Conservation (phyloP, 2,113 vertebrate genomes). For the Sterrhoptilus dennistouni region DNA sequence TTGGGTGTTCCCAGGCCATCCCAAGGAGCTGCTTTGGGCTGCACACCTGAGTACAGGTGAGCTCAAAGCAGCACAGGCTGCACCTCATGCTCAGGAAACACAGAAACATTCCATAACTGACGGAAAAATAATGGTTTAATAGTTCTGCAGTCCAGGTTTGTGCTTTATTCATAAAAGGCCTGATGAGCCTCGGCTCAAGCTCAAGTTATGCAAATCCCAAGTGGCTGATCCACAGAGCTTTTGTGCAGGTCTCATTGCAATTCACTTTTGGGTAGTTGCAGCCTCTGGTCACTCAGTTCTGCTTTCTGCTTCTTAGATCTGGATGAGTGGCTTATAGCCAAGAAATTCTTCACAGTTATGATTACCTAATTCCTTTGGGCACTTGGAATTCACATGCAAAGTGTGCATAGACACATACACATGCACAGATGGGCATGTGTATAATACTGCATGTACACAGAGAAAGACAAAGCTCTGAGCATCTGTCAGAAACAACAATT, state of each 20-base stretch:
- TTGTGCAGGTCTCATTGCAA: not conserved
- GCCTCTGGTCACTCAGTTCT: not conserved
- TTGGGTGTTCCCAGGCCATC: not conserved
- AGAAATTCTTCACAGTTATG: not conserved
- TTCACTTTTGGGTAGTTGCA: too few species aligned
- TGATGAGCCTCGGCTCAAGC: not conserved
- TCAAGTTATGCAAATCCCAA: not conserved
- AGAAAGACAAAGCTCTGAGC: not conserved
- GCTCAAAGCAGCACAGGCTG: not conserved
- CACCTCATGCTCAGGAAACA: not conserved
- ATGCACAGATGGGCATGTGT: not conserved
- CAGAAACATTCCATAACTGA: not conserved
- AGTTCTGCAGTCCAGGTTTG: not conserved
- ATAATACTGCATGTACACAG: not conserved
- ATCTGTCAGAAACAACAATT: not conserved
- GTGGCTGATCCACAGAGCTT: not conserved
- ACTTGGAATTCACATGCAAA: not conserved
- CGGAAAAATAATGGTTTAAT: not conserved
- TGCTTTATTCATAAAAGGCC: not conserved
- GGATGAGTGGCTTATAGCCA: not conserved
- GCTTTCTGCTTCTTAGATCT: not conserved
- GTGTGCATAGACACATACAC: too few species aligned
- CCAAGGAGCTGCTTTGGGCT: not conserved
- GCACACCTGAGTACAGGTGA: fast-evolving
- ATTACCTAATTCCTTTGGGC: not conserved